Evolutionary conservation across 2,113 vertebrate genomes (phyloP).

Genomic region (Petaurus breviceps): DNA sequence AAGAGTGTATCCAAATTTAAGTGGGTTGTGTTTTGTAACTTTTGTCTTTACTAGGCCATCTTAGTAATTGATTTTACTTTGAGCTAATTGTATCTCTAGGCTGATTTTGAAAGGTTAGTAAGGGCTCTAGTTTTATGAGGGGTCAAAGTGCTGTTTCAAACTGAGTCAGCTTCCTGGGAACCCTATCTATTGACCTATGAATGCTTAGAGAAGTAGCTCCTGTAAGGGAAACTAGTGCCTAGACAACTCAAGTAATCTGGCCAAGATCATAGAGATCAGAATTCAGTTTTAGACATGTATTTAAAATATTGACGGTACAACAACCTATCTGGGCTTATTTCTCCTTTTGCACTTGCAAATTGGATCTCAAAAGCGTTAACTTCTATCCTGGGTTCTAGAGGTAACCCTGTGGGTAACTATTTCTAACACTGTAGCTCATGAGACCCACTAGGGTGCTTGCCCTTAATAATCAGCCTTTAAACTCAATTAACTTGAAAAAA

Average conservation of each 20-base stretch:
- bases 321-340: not conserved
- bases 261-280: not conserved
- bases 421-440: no score
- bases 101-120: no score
- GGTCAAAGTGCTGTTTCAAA: no score
- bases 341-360: not conserved
- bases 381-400: no score
- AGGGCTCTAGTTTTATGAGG: no score
- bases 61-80: not conserved
- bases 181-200: not conserved
- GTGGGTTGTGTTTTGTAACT: not conserved
- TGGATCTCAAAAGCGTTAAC: not conserved
- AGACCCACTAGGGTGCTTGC: no score
- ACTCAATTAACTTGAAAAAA: no score
- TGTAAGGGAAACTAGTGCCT: not conserved
- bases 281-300: not conserved
- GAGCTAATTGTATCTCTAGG: not conserved
- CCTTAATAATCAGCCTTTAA: no score
- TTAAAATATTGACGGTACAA: not conserved
- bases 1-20: not conserved
- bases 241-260: not conserved
- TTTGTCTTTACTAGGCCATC: not conserved
- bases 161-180: no score
- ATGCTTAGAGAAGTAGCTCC: not conserved
- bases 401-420: no score